These are phyloP conservation scores for Sebastes goodei DNA, from an alignment of 2,797 vertebrate species.

Conservation along the genomic window DNA sequence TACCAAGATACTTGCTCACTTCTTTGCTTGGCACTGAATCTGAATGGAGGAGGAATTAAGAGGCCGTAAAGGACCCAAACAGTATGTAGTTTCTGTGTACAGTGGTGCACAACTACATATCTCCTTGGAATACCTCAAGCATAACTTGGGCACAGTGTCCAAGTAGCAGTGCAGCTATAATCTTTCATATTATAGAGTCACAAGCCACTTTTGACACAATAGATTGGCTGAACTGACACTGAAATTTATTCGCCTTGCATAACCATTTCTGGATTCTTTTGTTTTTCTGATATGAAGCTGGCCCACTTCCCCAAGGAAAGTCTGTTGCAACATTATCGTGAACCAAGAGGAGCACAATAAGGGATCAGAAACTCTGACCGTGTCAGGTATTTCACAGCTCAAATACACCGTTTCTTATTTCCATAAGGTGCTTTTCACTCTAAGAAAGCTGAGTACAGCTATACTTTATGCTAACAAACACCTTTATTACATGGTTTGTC, in stretches of 20 bases:
- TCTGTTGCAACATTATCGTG: not conserved
- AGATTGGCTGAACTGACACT: not conserved
- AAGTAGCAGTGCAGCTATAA: not conserved
- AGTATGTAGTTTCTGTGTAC: not conserved
- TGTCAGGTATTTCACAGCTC: not conserved
- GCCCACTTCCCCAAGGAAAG: constrained; percentile 7
- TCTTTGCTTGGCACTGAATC: not conserved
- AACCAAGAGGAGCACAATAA: constrained; percentile 2
- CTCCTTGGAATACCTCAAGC: not conserved
- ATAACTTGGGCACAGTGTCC: not conserved
- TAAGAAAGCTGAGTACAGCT: not conserved
- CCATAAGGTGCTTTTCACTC: not conserved
- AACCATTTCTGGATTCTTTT: not conserved
- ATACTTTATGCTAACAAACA: not conserved
- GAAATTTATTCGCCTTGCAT: not conserved
- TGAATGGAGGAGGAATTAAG: not conserved
- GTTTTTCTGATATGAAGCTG: constrained; percentile 3
- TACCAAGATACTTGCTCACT: not conserved
- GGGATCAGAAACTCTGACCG: constrained; percentile 15
- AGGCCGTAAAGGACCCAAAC: not conserved
- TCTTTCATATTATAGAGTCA: not conserved
- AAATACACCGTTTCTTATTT: not conserved
- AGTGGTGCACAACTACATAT: not conserved
- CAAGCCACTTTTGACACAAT: not conserved
- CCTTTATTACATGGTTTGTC: constrained; percentile 40